phyloP scores from a whole-genome alignment of 1,140 invertebrate species.

The Macrocentrus cingulum region DNA sequence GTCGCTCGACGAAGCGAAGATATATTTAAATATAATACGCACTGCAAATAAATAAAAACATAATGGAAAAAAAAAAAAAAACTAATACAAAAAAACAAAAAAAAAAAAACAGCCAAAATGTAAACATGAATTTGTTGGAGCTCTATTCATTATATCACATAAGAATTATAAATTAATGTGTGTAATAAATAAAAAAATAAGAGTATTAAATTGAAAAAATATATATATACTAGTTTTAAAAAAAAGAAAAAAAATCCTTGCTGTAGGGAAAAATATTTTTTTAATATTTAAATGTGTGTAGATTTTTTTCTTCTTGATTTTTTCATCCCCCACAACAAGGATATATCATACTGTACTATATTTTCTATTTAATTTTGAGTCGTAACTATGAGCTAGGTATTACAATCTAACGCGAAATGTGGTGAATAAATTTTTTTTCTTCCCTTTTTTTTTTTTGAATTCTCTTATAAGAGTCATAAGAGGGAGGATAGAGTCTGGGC shows the following conservation, averaged over 20 bases:
- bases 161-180: constrained; percentile 58
- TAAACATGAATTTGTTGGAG: constrained; percentile 49
- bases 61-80: constrained; percentile 37
- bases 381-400: constrained; percentile 53
- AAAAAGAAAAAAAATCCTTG: background rate
- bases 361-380: constrained; percentile 2
- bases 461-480: background rate
- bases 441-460: constrained; percentile 12
- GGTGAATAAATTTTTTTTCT: constrained; percentile 14
- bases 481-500: background rate
- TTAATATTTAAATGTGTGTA: background rate
- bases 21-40: constrained; percentile 21
- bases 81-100: constrained; percentile 20
- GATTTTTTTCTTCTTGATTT: background rate
- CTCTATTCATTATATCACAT: constrained; percentile 52
- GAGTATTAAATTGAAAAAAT: background rate
- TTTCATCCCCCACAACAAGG: background rate
- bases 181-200: constrained; percentile 56
- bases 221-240: background rate
- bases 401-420: constrained; percentile 35
- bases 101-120: constrained; percentile 29
- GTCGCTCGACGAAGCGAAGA: constrained; percentile 35
- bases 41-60: constrained; percentile 14
- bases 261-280: too few relatives aligned
- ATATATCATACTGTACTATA: background rate